phyloP scores from a whole-genome alignment of 2,113 vertebrate species.

The Kryptolebias marmoratus region DNA sequence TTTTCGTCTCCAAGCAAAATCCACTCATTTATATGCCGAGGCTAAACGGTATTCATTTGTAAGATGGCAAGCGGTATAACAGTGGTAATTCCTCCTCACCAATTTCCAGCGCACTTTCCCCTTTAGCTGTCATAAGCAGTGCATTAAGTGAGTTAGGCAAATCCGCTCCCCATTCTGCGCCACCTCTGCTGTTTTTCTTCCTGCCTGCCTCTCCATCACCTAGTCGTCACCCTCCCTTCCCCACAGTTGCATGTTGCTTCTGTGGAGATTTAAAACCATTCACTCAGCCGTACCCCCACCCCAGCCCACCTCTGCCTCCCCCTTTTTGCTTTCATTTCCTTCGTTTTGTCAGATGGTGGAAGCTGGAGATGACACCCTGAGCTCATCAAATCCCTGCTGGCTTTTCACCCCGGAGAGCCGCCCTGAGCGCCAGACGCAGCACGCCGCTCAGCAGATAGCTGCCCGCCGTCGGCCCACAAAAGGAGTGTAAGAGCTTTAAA shows the following conservation, averaged over 20 bases:
- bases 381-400: slow-evolving; percentile 53
- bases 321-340: slow-evolving; percentile 7
- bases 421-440: slow-evolving; percentile 36
- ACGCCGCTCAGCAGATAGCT: slow-evolving; percentile 49
- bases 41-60: slow-evolving; percentile 89
- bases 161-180: slow-evolving; percentile 54
- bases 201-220: slow-evolving; percentile 63
- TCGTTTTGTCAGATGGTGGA: slow-evolving; percentile 53
- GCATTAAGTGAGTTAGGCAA: slow-evolving; percentile 82
- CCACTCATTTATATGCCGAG: slow-evolving; percentile 91
- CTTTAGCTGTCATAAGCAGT: slow-evolving; percentile 94
- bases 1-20: slow-evolving; percentile 80
- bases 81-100: slow-evolving; percentile 90
- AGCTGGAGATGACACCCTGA: slow-evolving; percentile 52
- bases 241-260: slow-evolving; percentile 83
- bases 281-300: slow-evolving; percentile 44
- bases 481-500: too few species aligned
- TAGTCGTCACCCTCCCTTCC: slow-evolving; percentile 63
- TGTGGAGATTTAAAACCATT: slow-evolving; percentile 91
- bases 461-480: slow-evolving; percentile 12
- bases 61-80: slow-evolving; percentile 85
- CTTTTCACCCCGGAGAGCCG: slow-evolving; percentile 49
- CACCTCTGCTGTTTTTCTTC: slow-evolving; percentile 41
- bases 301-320: slow-evolving; percentile 8
- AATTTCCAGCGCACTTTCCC: slow-evolving; percentile 83